Conservation (phyloP, 2,888 invertebrate species). For the Phorcus lineatus region DNA sequence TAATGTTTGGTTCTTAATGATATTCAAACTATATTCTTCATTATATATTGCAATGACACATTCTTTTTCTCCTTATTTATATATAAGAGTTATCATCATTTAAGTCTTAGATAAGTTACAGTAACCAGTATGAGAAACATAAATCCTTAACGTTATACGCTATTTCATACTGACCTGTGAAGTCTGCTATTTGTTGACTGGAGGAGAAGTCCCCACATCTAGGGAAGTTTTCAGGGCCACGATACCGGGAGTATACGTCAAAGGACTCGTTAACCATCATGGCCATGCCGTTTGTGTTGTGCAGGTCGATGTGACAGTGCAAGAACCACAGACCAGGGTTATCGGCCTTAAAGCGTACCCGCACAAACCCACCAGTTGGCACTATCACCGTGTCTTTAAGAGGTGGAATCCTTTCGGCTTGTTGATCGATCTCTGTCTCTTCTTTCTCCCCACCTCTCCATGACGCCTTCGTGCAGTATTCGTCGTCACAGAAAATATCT, state of each 20-base stretch:
- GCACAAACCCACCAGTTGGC: slow-evolving; percentile 53
- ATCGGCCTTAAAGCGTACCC: slow-evolving; percentile 55
- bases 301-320: slow-evolving; percentile 62
- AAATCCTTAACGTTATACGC: no score
- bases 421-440: background rate
- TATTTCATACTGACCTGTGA: no score
- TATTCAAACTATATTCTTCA: no score
- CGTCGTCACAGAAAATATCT: no score
- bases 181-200: no score
- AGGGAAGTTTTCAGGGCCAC: slow-evolving; percentile 48
- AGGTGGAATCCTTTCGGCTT: background rate
- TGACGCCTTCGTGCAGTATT: slow-evolving; percentile 15
- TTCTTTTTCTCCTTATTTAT: no score
- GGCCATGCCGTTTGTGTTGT: slow-evolving; percentile 62
- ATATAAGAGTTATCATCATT: no score
- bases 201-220: slow-evolving; percentile 39
- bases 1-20: no score
- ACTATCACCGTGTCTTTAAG: background rate
- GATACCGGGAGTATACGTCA: background rate
- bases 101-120: no score
- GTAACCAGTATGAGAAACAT: no score
- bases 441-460: background rate
- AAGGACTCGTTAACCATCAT: slow-evolving; percentile 53
- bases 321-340: slow-evolving; percentile 65
- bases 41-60: no score